Evolutionary conservation across 2,113 vertebrate genomes (phyloP), one percentile per base, ranked within the genome.

Genomic region (Oenanthe melanoleuca): DNA sequence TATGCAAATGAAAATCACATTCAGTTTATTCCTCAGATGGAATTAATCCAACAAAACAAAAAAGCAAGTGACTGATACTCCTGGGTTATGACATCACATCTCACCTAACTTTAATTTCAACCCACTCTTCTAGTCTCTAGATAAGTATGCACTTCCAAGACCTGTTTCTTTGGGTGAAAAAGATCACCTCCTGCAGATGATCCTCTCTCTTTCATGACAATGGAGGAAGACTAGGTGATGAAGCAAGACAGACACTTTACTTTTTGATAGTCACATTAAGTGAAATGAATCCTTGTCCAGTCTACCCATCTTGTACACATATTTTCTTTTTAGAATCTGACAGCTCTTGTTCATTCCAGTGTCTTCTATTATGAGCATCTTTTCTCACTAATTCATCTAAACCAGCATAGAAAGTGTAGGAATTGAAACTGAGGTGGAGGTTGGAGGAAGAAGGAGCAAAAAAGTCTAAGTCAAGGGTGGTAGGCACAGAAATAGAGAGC

Each of bases 381-480:
- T 89, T 72, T 53, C 47, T 59, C 63, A 47, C 3, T 52, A 47
- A 22, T 60, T 8, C 6, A 60, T 45, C 19, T 79, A 75, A 81
- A 69, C 3, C 50, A 80, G 24, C 14, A 55, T 2, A 70, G 16
- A 88, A 89, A 75, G 2, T 17, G 2, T 19, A 82, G 44, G 71
- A 93, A 52, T 14, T 60, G 20, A 78, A 45, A 38, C 40, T 5
- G 14, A 8, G 4, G 5, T 44, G 22, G 9, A 23, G 20, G 2
- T 11, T 60, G 25, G 3, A 18, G 6, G 6, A 31, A 33, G 14
- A 34, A 47, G 26, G 24, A 5, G 12, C 31, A 53, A 71, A 20
- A 42, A 12, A 22, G 2, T 5, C 10, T 42, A 56, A 5, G 5
- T 25, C 42, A 67, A 8, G 2, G 8, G 8, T 1, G 1, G 2